A percentile compares a stretch with the other conserved stretches of the same genome.
Conservation (phyloP, 2,113 vertebrate species). For the Gasterosteus aculeatus region DNA sequence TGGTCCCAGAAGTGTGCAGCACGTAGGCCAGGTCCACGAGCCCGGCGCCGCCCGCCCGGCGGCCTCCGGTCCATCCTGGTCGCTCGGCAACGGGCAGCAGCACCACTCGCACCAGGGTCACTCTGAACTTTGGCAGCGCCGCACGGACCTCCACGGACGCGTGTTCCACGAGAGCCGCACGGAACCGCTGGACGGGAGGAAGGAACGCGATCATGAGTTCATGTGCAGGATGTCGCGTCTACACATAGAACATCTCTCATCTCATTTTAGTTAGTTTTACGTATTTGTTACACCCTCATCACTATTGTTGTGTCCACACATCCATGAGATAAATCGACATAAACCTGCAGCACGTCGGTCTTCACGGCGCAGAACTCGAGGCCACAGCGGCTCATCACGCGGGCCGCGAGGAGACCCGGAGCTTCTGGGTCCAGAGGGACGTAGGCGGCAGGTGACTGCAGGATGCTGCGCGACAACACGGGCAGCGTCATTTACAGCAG, state of each 20-base stretch:
- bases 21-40: conserved; percentile 84
- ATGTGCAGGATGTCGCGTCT: too few relatives aligned
- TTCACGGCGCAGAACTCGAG: conserved; percentile 87
- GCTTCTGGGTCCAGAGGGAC: conserved; percentile 88
- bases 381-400: conserved; percentile 84
- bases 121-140: conserved; percentile 74
- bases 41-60: conserved; percentile 6
- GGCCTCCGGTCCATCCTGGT: not conserved
- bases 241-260: too few relatives aligned
- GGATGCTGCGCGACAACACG: conserved; percentile 81
- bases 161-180: conserved; percentile 56
- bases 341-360: conserved; percentile 85
- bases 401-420: conserved; percentile 77
- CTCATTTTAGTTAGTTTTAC: too few relatives aligned
- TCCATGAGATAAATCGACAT: not conserved
- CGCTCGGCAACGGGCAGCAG: not conserved
- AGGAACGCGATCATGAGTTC: not conserved
- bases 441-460: conserved; percentile 89
- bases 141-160: conserved; percentile 63
- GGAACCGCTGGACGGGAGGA: conserved; percentile 84
- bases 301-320: not conserved
- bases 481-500: too few relatives aligned
- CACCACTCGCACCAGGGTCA: conserved; percentile 82
- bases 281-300: not conserved
- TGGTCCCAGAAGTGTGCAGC: conserved; percentile 95